Conservation (phyloP, 2,888 invertebrate species). For the Stenodema calcarata region DNA sequence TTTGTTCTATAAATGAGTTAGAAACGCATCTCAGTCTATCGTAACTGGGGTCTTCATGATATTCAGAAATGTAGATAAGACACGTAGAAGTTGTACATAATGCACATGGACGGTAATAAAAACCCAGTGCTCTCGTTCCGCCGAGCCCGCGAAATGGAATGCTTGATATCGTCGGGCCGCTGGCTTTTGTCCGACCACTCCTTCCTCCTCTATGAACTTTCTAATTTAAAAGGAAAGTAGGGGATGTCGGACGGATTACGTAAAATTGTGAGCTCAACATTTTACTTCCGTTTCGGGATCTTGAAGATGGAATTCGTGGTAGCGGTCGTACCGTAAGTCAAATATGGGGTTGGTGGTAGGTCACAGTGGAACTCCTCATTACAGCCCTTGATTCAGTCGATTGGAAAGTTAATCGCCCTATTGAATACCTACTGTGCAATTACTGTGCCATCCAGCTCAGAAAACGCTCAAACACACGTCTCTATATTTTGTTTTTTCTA, state of each 20-base stretch:
- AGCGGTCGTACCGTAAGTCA: no score
- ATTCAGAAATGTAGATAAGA: neutral
- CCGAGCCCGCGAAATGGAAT: conserved; percentile 10
- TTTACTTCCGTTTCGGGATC: conserved; percentile 2
- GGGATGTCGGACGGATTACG: conserved; percentile 1
- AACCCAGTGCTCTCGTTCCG: neutral
- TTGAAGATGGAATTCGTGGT: neutral
- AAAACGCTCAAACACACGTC: no score
- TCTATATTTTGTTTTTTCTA: no score
- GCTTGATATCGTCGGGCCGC: neutral
- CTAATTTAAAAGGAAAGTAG: conserved; percentile 28
- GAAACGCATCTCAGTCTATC: neutral
- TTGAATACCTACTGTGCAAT: no score
- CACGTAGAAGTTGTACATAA: neutral
- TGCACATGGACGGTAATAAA: neutral
- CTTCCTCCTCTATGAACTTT: conserved; percentile 9
- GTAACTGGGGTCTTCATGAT: neutral
- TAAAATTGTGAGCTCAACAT: neutral
- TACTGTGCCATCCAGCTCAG: no score
- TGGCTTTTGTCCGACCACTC: neutral
- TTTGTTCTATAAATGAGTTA: neutral
- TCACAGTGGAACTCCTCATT: no score
- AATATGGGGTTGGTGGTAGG: no score
- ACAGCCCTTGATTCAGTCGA: no score
- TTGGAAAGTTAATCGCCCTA: no score